Base-by-base conservation (phyloP, 1,140 invertebrate genomes). In the Dreissena rostriformis region DNA sequence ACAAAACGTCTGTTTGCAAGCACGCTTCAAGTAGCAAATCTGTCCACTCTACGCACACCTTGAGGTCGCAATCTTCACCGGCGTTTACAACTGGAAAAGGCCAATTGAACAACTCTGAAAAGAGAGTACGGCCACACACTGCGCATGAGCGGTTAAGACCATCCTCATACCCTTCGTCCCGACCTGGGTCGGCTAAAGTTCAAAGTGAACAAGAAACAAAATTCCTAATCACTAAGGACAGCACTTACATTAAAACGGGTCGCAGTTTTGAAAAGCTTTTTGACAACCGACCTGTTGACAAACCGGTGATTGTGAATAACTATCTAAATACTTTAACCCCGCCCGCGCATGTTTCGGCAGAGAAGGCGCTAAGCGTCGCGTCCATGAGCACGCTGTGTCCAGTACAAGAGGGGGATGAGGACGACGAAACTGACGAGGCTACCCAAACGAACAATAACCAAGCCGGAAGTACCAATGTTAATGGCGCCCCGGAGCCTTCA, bases 201-300 rank as follows among this genome's bases (percentile, higher is more conserved):
- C 15, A 28, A 17, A 15, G 2, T 65, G 67, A 11, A 5, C 39
- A 52, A 14, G 57, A 71, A 19, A 72, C 22, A 19, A 29, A 61
- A 49, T 83, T 83, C 55, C 81, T 83, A 7, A 83, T 83, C 12
- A 83, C 81, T 24, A 83, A 83, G 61, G 81, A 83, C n/a, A 76
- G 81, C 24, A 71, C 74, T 39, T 83, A 75, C 39, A 83, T 83
- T 10, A 83, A 83, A 71, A 75, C 81, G 49, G 73, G 72, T 15
- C 61, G 70, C 14, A 76, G 67, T n/a, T 83, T 75, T 83, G 81
- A 83, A 57, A 83, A 83, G 28, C 52, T 83, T 0, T 26, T 76
- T 19, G 81, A 83, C n/a, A 70, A 71, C 49, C 73, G 73, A 39
- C 81, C 73, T 14, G 53, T 76, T 19, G 73, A 76, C 10, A 83